Conservation (phyloP, 2,797 vertebrate species). For the Chelmon rostratus region DNA sequence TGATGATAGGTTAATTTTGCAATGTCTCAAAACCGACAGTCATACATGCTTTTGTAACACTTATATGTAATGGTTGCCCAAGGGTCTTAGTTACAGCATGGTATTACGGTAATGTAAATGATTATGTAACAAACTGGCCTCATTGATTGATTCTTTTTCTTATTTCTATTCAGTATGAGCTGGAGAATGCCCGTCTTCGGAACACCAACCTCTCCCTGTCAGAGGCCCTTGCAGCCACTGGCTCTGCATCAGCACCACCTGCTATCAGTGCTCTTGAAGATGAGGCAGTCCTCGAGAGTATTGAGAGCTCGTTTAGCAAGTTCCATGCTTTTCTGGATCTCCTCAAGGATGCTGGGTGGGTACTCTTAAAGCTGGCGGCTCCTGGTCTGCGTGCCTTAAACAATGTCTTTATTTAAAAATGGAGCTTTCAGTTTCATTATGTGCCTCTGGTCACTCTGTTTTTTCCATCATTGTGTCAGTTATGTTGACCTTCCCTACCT, state of each 20-base stretch:
- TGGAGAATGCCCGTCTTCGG: constrained; percentile 90
- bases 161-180: constrained; percentile 85
- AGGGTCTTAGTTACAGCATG: background rate
- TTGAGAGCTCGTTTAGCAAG: constrained; percentile 95
- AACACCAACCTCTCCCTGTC: constrained; percentile 90
- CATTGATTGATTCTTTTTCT: background rate
- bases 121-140: constrained; percentile 7
- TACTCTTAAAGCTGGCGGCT: background rate
- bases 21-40: background rate
- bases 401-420: background rate
- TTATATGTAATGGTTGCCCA: background rate
- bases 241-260: constrained; percentile 64
- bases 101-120: background rate
- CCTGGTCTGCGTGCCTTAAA: background rate
- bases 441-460: background rate
- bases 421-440: constrained; percentile 37
- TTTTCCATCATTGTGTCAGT: background rate
- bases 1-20: background rate
- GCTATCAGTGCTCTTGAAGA: constrained; percentile 90
- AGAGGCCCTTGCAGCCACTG: constrained; percentile 85
- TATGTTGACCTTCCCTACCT: background rate
- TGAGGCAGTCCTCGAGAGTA: constrained; percentile 93
- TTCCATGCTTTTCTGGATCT: constrained; percentile 98
- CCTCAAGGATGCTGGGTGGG: constrained; percentile 96
- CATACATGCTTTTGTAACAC: background rate